A percentile compares a stretch with the other conserved stretches of the same genome.
Conservation (phyloP, 2,797 vertebrate species). For the Thunnus albacares region DNA sequence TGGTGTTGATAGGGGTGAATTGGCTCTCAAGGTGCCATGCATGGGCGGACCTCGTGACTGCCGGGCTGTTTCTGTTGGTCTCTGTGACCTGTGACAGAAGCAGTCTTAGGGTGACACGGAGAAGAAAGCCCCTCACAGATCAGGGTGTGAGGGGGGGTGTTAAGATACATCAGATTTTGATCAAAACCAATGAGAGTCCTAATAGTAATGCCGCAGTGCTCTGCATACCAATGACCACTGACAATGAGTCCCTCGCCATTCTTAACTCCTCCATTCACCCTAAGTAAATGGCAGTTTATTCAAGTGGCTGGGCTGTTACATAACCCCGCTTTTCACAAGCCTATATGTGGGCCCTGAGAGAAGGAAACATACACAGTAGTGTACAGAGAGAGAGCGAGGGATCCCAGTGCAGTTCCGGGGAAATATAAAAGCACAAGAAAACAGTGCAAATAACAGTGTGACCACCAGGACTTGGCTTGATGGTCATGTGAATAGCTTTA, state of each 20-base stretch:
- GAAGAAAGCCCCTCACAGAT: conserved; percentile 57
- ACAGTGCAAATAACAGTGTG: conserved; percentile 30
- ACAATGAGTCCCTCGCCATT: conserved; percentile 70
- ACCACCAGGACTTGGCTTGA: neutral
- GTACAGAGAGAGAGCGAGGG: conserved; percentile 6
- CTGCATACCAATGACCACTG: conserved; percentile 73
- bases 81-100: conserved; percentile 29
- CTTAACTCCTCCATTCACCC: conserved; percentile 68
- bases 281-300: conserved; percentile 71
- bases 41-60: conserved; percentile 21
- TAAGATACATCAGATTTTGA: conserved; percentile 58
- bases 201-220: conserved; percentile 48
- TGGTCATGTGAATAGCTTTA: conserved; percentile 36
- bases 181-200: conserved; percentile 52
- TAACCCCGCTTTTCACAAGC: conserved; percentile 77
- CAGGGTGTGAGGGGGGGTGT: neutral
- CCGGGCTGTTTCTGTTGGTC: conserved; percentile 4
- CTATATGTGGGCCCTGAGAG: conserved; percentile 62
- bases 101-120: conserved; percentile 19
- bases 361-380: conserved; percentile 50
- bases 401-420: conserved; percentile 29
- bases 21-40: conserved; percentile 22
- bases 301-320: conserved; percentile 73
- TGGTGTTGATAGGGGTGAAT: conserved; percentile 36
- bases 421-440: conserved; percentile 30